Conservation (phyloP, 2,797 vertebrate species). For the Meriones psammophilus region DNA sequence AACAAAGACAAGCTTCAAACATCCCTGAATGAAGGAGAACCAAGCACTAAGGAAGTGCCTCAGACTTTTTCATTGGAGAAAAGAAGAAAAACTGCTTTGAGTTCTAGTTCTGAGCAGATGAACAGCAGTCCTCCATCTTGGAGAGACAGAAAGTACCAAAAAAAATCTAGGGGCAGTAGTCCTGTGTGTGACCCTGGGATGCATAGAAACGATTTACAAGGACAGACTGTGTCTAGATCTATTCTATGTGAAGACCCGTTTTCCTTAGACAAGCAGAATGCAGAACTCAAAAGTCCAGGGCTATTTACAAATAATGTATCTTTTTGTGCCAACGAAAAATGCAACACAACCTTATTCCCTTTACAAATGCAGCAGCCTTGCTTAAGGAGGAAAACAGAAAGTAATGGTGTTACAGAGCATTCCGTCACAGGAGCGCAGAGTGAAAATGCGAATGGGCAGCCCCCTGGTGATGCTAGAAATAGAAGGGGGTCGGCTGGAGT, state of each 20-base stretch:
- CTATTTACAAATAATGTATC: constrained; percentile 58
- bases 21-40: constrained; percentile 67
- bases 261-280: constrained; percentile 71
- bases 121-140: constrained; percentile 57
- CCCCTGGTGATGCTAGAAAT: constrained; percentile 10
- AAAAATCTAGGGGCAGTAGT: constrained; percentile 52
- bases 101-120: constrained; percentile 52
- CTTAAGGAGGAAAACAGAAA: constrained; percentile 63
- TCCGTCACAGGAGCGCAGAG: background rate
- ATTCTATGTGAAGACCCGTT: constrained; percentile 52
- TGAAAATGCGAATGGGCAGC: constrained; percentile 67
- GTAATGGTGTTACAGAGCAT: constrained; percentile 59
- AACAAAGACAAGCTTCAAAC: constrained; percentile 69
- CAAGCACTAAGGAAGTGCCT: constrained; percentile 8
- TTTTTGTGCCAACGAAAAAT: constrained; percentile 49
- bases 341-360: constrained; percentile 66
- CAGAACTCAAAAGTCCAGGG: constrained; percentile 66
- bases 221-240: background rate
- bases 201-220: constrained; percentile 23
- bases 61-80: constrained; percentile 69
- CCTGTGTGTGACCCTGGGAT: constrained; percentile 8
- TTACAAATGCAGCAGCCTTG: constrained; percentile 46
- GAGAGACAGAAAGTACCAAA: constrained; percentile 69
- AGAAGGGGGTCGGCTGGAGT: background rate
- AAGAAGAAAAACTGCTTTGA: constrained; percentile 67